A percentile compares a stretch with the other conserved stretches of the same genome.
Conservation (phyloP, 2,797 vertebrate species). For the Aviceda leuphotes region DNA sequence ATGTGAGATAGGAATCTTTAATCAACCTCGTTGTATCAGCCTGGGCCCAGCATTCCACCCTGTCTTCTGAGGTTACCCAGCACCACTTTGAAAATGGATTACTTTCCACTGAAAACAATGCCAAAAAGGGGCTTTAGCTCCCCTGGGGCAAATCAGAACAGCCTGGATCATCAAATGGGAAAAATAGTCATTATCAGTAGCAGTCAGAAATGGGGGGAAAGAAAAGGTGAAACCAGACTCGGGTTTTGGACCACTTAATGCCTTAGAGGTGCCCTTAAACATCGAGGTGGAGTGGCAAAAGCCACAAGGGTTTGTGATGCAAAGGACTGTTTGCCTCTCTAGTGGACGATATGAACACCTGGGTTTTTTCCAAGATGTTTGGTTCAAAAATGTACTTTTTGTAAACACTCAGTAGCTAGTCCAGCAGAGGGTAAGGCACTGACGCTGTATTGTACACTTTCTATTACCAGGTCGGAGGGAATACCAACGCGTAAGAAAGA, state of each 20-base stretch:
- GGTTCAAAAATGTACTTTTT: neutral
- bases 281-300: neutral
- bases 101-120: slow-evolving; percentile 65
- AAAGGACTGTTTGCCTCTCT: neutral
- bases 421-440: neutral
- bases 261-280: neutral
- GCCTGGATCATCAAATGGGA: slow-evolving; percentile 40
- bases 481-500: neutral
- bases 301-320: neutral
- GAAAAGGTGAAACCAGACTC: neutral
- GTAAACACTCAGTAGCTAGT: neutral
- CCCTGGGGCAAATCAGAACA: slow-evolving; percentile 51
- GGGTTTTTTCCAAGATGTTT: neutral
- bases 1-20: slow-evolving; percentile 71
- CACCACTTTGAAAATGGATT: slow-evolving; percentile 69
- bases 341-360: neutral
- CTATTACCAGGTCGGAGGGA: neutral
- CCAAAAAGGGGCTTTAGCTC: slow-evolving; percentile 33
- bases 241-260: neutral
- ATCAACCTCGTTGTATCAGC: slow-evolving; percentile 26
- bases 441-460: neutral
- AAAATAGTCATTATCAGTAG: slow-evolving; percentile 21
- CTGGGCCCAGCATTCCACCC: slow-evolving; percentile 23
- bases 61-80: slow-evolving; percentile 60
- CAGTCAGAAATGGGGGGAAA: neutral